Evolutionary conservation across 2,113 vertebrate genomes (phyloP).

Genomic region (Callionymus lyra): DNA sequence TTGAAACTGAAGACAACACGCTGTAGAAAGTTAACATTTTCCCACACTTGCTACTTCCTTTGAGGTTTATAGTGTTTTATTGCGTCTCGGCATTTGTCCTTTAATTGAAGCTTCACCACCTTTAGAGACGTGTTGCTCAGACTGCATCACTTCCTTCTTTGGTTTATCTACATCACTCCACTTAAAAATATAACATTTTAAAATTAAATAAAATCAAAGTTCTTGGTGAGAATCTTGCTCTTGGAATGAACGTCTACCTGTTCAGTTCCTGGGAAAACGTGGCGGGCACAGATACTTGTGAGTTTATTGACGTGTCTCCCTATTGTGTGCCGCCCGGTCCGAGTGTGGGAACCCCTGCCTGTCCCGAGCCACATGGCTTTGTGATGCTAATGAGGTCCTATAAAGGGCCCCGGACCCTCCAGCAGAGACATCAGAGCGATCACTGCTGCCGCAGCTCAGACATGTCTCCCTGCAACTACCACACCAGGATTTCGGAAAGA

Average conservation of each 20-base stretch:
- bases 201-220: neutral
- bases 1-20: no score
- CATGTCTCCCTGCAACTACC: slow-evolving; percentile 55
- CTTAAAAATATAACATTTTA: slow-evolving; percentile 7
- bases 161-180: neutral
- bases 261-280: slow-evolving; percentile 63
- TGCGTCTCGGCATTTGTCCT: slow-evolving; percentile 29
- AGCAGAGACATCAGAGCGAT: slow-evolving; percentile 40
- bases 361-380: slow-evolving; percentile 68
- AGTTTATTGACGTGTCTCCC: slow-evolving; percentile 61
- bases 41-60: slow-evolving; percentile 6
- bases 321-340: slow-evolving; percentile 62
- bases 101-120: slow-evolving; percentile 8
- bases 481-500: slow-evolving; percentile 39
- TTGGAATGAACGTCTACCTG: slow-evolving; percentile 41
- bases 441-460: slow-evolving; percentile 18
- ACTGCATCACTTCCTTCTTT: neutral
- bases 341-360: slow-evolving; percentile 73
- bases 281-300: slow-evolving; percentile 50
- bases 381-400: slow-evolving; percentile 67
- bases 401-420: slow-evolving; percentile 54
- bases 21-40: no score
- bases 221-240: slow-evolving; percentile 12
- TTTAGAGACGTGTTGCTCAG: slow-evolving; percentile 7
- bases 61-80: slow-evolving; percentile 44